Evolutionary conservation across 1,140 invertebrate species (phyloP).

Genomic region (Mactra quadrangularis): DNA sequence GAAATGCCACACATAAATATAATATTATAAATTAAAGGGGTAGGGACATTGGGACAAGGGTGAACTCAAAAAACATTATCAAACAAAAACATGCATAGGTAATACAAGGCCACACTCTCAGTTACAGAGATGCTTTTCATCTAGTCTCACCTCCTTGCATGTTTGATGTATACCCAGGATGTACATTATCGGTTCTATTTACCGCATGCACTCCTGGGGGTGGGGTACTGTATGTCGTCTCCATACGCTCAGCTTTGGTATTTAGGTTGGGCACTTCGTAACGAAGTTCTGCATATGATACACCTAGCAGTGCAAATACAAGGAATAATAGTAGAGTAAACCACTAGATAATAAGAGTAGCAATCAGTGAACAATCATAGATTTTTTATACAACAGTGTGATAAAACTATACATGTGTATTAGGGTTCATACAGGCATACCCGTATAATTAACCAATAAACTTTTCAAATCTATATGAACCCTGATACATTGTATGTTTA

Average conservation of each 20-base stretch:
- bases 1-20: too few species aligned
- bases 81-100: neutral
- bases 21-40: neutral
- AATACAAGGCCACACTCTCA: too few species aligned
- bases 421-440: too few species aligned
- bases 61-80: neutral
- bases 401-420: too few species aligned
- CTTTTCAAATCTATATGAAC: too few species aligned
- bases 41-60: neutral
- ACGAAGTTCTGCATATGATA: conserved; percentile 81
- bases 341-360: too few species aligned
- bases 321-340: neutral
- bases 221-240: conserved; percentile 49
- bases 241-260: conserved; percentile 57
- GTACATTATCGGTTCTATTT: conserved; percentile 39
- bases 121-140: too few species aligned
- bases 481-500: too few species aligned
- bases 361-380: too few species aligned
- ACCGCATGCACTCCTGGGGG: conserved; percentile 58
- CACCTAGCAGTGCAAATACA: conserved; percentile 65
- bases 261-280: conserved; percentile 74
- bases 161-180: conserved; percentile 22
- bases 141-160: conserved; percentile 54
- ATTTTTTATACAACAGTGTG: too few species aligned
- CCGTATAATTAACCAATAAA: too few species aligned